Percentiles rank a stretch among this genome's conserved stretches.
phyloP scores from a whole-genome alignment of 2,797 vertebrate genomes.

The Sebastes taczanowskii region DNA sequence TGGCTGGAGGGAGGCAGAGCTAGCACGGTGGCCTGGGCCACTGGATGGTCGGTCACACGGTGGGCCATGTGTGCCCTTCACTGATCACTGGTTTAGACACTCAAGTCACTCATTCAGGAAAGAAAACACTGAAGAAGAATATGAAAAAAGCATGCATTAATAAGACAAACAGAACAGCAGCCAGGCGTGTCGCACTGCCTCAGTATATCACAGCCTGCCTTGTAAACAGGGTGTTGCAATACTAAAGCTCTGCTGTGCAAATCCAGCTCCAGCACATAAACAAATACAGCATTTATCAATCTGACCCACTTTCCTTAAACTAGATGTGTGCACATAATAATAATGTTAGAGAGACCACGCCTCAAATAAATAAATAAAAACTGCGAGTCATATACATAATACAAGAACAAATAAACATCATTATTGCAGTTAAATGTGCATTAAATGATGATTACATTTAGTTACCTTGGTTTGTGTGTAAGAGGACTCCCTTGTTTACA shows the following conservation, averaged over 20 bases:
- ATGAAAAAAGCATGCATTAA: background rate
- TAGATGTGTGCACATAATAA: background rate
- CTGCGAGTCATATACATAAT: background rate
- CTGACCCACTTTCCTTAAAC: background rate
- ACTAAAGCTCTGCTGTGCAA: background rate
- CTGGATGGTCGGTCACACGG: conserved; percentile 83
- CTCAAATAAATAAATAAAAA: conserved; percentile 21
- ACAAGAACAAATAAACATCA: background rate
- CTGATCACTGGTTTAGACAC: background rate
- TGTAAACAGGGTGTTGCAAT: conserved; percentile 47
- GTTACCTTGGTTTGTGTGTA: conserved; percentile 26
- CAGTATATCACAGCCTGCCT: background rate
- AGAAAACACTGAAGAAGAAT: conserved; percentile 13
- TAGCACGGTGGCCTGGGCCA: conserved; percentile 81
- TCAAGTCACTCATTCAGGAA: conserved; percentile 15
- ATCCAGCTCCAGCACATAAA: background rate
- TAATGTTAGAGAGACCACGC: background rate
- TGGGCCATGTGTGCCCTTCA: conserved; percentile 87
- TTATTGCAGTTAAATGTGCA: background rate
- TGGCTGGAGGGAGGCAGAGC: conserved; percentile 74
- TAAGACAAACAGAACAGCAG: background rate
- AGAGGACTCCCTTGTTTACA: background rate
- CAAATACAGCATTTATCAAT: background rate
- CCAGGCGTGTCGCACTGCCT: conserved; percentile 6
- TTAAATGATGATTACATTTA: background rate